phyloP scores from a whole-genome alignment of 1,140 invertebrate genomes.

The Pomacea maculata region DNA sequence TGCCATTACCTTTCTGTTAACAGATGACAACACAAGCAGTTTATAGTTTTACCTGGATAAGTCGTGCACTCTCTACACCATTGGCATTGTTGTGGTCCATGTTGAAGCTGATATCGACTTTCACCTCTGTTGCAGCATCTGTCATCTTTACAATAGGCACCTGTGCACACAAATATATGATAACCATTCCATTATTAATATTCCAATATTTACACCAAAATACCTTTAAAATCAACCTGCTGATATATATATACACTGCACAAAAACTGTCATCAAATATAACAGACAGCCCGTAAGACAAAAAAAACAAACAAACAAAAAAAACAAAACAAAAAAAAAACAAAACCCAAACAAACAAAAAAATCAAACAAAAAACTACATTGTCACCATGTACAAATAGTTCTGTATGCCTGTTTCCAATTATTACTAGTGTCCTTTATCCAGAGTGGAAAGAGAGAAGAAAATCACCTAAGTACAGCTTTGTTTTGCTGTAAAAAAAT shows the following conservation, averaged over 20 bases:
- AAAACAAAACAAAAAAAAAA: neutral
- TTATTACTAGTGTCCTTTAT: too few species aligned
- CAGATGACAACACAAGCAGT: too few species aligned
- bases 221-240: neutral
- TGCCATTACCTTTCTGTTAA: too few species aligned
- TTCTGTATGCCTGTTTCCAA: too few species aligned
- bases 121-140: conserved; percentile 92
- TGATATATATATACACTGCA: neutral
- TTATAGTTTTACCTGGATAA: conserved; percentile 78
- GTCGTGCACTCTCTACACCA: conserved; percentile 79
- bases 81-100: conserved; percentile 78
- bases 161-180: conserved; percentile 57
- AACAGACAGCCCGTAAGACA: neutral
- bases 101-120: conserved; percentile 98
- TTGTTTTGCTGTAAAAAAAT: too few species aligned
- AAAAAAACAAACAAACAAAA: too few species aligned
- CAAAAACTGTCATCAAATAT: neutral
- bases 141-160: conserved; percentile 97
- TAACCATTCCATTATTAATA: neutral
- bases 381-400: too few species aligned
- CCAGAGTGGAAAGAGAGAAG: too few species aligned
- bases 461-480: too few species aligned
- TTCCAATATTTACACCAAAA: too few species aligned
- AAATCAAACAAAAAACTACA: too few species aligned
- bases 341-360: too few species aligned